phyloP scores from a whole-genome alignment of 1,140 invertebrate species.

The Liolophura sinensis region DNA sequence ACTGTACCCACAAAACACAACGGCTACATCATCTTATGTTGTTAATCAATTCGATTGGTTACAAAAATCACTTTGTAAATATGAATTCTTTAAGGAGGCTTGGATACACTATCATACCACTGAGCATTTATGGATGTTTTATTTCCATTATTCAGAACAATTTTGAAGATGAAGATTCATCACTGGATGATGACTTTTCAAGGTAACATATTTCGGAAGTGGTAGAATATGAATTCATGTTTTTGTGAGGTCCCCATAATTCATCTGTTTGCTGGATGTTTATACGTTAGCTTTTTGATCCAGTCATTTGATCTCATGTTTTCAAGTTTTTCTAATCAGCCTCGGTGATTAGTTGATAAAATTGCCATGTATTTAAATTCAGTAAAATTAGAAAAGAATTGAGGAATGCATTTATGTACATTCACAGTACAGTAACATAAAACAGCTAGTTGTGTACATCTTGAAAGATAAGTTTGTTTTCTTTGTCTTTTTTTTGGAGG shows the following conservation, averaged over 20 bases:
- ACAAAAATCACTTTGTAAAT: not conserved
- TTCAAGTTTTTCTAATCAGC: not conserved
- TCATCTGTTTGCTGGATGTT: not conserved
- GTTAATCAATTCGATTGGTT: not conserved
- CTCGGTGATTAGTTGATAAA: not conserved
- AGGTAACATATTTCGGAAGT: conserved; percentile 24
- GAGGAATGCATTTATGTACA: too few relatives aligned
- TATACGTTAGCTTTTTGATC: not conserved
- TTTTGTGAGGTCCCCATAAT: not conserved
- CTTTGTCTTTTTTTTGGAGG: too few relatives aligned
- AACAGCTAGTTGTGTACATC: too few relatives aligned
- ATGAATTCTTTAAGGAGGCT: not conserved
- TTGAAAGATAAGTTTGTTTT: too few relatives aligned
- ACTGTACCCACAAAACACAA: not conserved
- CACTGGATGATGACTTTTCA: conserved; percentile 46
- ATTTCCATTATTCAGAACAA: not conserved
- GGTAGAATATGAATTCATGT: not conserved
- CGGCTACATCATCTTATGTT: conserved; percentile 3
- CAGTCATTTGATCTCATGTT: not conserved
- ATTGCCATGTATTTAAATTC: not conserved
- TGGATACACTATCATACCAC: not conserved
- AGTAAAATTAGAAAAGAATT: too few relatives aligned
- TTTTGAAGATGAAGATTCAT: conserved; percentile 9
- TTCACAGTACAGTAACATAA: too few relatives aligned
- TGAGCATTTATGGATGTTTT: not conserved